Evolutionary conservation across 2,113 vertebrate genomes (phyloP), one percentile per base, ranked within the genome.

Genomic region (Otolemur garnettii): DNA sequence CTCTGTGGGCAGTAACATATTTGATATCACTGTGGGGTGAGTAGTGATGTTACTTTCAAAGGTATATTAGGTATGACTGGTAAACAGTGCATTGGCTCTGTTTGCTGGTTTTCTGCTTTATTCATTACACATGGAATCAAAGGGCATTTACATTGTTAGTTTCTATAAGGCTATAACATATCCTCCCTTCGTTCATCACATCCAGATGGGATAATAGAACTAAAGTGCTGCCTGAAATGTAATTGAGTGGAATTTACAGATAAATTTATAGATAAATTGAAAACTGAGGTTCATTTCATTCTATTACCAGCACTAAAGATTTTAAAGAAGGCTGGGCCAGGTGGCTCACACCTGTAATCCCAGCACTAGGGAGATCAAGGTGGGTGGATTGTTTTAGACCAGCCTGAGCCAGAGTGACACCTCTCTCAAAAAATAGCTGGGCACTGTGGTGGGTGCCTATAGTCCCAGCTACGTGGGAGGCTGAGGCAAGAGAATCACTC

Each of bases 1-100:
- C 68, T 99, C 99, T 0, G 99, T 99, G 83, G 99, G 99, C 98
- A 99, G 99, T 95, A 99, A 99, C 97, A 99, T 99, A 98, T 99
- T 99, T 0, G 99, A 99, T 83, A 99, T 99, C 98, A 99, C 99
- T 1, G 97, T 99, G 30, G 99, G 99, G 99, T 99, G 97, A 99
- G 99, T 98, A 92, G 59, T 57, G 57, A 26, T 6, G 30, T 30
- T 55, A 8, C 4, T 85, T 88, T 42, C 2, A 42, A 62, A 92
- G 55, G 19, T 2, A 10, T 28, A 0, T 83, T 93, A 75, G 60
- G 94, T 87, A 53, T 45, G 71, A 97, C 81, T 38, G 80, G 60
- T 91, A 42, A 91, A 33, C 15, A 33, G 14, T 22, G 50, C 75
- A 78, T 0, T 90, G 92, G 93, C 57, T 90, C 30, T 64, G 35